Conservation (phyloP, 2,113 vertebrate species). For the Pluvianellus socialis region DNA sequence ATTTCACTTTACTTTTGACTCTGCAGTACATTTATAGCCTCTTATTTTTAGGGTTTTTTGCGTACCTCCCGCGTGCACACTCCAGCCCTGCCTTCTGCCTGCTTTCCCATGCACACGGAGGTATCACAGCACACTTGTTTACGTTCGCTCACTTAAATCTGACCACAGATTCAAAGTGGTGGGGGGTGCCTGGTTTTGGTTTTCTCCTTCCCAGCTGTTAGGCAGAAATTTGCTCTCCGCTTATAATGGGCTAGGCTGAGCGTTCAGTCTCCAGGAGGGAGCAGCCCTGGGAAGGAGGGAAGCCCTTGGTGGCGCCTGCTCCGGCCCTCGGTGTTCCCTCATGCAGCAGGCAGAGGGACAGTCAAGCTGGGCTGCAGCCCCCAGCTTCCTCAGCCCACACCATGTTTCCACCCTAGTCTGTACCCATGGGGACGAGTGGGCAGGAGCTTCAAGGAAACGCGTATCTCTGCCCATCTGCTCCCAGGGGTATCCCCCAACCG, state of each 20-base stretch:
- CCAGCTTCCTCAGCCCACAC: not conserved
- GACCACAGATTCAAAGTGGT: not conserved
- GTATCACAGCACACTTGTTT: not conserved
- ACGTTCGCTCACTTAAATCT: fast-evolving
- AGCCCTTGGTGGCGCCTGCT: not conserved
- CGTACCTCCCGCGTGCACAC: fast-evolving
- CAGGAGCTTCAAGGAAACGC: not conserved
- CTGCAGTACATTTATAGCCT: not conserved
- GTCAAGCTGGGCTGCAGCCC: not conserved
- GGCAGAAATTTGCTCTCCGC: not conserved
- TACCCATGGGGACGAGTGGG: not conserved
- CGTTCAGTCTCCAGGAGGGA: not conserved
- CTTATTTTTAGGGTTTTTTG: not conserved
- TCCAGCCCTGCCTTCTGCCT: not conserved
- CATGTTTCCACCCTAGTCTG: not conserved
- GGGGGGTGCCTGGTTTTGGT: not conserved
- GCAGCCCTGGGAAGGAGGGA: not conserved
- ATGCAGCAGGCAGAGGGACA: not conserved
- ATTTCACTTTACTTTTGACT: conserved; percentile 29
- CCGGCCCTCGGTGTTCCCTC: not conserved
- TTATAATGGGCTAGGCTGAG: not conserved
- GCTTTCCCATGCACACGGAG: not conserved
- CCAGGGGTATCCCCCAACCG: not conserved
- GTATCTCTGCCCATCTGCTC: not conserved
- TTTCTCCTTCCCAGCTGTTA: not conserved